These are phyloP conservation scores for Sigmodon hispidus DNA, from an alignment of 2,113 vertebrate genomes.

Conservation along the genomic window DNA sequence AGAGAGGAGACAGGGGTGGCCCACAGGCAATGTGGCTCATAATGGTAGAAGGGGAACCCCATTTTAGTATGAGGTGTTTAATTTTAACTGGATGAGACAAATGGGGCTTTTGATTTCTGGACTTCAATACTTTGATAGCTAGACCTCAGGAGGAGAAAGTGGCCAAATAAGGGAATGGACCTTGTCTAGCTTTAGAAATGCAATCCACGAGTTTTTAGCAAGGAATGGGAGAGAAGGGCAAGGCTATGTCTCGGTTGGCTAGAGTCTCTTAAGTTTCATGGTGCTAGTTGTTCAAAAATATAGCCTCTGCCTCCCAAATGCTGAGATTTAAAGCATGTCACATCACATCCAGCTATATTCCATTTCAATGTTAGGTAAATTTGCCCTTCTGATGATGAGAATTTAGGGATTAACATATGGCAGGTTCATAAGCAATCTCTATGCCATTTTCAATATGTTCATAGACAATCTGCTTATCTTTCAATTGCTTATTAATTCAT, in stretches of 20 bases:
- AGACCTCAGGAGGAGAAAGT: neutral
- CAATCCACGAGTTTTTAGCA: no score
- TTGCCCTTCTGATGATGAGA: neutral
- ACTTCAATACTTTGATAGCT: neutral
- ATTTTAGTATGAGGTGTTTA: neutral
- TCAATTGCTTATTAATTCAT: neutral
- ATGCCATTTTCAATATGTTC: neutral
- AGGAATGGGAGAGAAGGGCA: no score
- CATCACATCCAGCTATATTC: neutral
- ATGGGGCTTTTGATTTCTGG: neutral
- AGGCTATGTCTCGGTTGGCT: no score
- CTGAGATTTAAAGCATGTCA: neutral
- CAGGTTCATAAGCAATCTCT: neutral
- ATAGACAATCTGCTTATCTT: neutral
- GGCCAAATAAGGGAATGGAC: no score
- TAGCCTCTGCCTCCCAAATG: no score
- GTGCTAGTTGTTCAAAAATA: no score
- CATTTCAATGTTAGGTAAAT: slow-evolving; percentile 1
- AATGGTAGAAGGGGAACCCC: neutral
- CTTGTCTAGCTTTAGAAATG: no score
- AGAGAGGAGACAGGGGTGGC: neutral
- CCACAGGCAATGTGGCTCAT: neutral
- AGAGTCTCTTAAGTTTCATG: no score
- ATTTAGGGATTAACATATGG: neutral
- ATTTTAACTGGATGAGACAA: neutral